Conservation (phyloP, 2,113 vertebrate species). For the Canis aureus region DNA sequence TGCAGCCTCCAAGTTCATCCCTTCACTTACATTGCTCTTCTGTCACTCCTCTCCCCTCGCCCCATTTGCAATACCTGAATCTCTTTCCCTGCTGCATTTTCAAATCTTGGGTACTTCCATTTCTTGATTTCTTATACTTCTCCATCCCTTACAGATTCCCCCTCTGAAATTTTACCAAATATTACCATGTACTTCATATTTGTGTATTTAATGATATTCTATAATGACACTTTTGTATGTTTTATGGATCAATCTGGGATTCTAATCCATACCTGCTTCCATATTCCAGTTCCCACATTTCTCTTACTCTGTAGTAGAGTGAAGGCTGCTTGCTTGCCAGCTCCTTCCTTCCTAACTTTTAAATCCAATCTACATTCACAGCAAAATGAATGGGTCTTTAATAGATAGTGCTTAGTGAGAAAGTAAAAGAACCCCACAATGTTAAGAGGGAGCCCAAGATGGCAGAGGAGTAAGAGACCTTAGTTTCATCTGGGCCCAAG, state of each 20-base stretch:
- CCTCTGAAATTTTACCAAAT: not conserved
- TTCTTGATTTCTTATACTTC: not conserved
- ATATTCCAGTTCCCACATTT: not conserved
- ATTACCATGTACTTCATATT: not conserved
- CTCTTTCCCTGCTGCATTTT: not conserved
- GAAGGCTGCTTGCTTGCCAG: not conserved
- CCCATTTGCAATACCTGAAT: not conserved
- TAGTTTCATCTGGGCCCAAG: too few species aligned
- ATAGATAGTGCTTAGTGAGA: constrained; percentile 3
- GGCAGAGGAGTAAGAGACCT: too few species aligned
- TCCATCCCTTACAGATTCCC: not conserved
- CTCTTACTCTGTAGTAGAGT: not conserved
- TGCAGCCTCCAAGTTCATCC: not conserved
- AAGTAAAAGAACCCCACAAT: not conserved
- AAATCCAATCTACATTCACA: not conserved
- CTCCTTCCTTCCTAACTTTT: not conserved
- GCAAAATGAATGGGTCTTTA: not conserved
- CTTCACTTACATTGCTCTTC: accelerated
- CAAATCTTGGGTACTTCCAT: not conserved
- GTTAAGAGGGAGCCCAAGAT: not conserved
- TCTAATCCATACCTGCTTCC: not conserved
- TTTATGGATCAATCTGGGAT: not conserved
- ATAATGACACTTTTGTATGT: not conserved
- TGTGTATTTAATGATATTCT: not conserved
- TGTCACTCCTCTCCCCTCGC: not conserved